Conservation (phyloP, 64 coral and sea anemone genomes). For the Montipora capricornis region DNA sequence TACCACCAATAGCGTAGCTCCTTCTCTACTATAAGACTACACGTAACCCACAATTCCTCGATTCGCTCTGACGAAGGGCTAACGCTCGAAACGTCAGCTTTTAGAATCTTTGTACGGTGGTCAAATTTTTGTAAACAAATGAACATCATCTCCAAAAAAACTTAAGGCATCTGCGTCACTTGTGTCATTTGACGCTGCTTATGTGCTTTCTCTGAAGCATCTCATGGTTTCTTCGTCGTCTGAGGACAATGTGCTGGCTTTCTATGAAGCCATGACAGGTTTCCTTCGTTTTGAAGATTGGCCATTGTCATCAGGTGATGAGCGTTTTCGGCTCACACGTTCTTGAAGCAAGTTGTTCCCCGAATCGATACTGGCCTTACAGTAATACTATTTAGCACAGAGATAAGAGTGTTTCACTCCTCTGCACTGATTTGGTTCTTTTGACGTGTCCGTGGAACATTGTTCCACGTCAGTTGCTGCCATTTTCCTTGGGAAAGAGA, state of each 20-base stretch:
- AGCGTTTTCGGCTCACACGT: background rate
- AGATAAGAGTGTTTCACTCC: background rate
- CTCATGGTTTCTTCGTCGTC: background rate
- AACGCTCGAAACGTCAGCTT: too few relatives aligned
- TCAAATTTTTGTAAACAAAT: too few relatives aligned
- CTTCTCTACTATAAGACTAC: too few relatives aligned
- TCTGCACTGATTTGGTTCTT: too few relatives aligned
- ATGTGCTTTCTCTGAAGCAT: constrained; percentile 25
- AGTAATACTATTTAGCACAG: constrained; percentile 17
- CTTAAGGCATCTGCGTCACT: background rate
- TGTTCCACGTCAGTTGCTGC: too few relatives aligned
- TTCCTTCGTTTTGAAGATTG: background rate
- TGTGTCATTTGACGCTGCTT: background rate
- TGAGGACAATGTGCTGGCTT: constrained; percentile 3
- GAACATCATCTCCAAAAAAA: background rate
- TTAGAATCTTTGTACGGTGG: too few relatives aligned
- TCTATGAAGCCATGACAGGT: constrained; percentile 2
- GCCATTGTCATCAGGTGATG: background rate
- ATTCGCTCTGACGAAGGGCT: too few relatives aligned
- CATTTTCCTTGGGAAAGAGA: too few relatives aligned
- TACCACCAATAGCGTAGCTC: too few relatives aligned
- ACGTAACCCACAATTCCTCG: too few relatives aligned
- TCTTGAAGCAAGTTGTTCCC: constrained; percentile 2
- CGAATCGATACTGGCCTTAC: background rate
- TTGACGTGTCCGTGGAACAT: too few relatives aligned